These are phyloP conservation scores for Neuroscelio doddi DNA, from an alignment of 2,888 invertebrate genomes.

Conservation along the genomic window DNA sequence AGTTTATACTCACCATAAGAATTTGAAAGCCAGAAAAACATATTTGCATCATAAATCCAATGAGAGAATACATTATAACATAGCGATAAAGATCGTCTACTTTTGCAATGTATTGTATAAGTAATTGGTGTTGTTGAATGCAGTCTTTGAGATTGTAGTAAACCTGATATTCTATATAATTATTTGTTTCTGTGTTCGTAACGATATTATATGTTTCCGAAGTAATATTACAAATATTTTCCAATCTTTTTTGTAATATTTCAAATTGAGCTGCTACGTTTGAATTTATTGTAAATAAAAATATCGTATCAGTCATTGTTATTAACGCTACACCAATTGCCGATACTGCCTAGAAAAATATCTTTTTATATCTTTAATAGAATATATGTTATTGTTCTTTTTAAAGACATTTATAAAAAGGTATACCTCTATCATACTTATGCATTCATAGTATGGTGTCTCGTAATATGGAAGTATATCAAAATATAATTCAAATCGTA, in stretches of 20 bases:
- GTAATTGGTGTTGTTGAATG: too few species aligned
- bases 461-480: conserved; percentile 40
- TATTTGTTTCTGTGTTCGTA: not conserved
- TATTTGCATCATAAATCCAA: too few species aligned
- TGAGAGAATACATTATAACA: too few species aligned
- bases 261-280: conserved; percentile 37
- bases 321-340: conserved; percentile 10
- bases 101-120: too few species aligned
- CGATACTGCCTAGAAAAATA: conserved; percentile 13
- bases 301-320: conserved; percentile 20
- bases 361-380: not conserved
- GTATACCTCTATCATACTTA: conserved; percentile 46
- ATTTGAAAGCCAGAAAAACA: too few species aligned
- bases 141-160: too few species aligned
- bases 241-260: conserved; percentile 28
- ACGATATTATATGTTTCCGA: not conserved
- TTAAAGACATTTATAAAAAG: too few species aligned
- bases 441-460: conserved; percentile 48
- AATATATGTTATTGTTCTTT: not conserved
- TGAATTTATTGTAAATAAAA: conserved; percentile 29
- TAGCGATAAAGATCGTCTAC: too few species aligned
- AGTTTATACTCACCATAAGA: too few species aligned
- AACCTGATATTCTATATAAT: conserved; percentile 33
- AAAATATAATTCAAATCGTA: conserved; percentile 45
- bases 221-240: conserved; percentile 15